phyloP scores from a whole-genome alignment of 2,888 invertebrate genomes.

The Mythimna vitellina region DNA sequence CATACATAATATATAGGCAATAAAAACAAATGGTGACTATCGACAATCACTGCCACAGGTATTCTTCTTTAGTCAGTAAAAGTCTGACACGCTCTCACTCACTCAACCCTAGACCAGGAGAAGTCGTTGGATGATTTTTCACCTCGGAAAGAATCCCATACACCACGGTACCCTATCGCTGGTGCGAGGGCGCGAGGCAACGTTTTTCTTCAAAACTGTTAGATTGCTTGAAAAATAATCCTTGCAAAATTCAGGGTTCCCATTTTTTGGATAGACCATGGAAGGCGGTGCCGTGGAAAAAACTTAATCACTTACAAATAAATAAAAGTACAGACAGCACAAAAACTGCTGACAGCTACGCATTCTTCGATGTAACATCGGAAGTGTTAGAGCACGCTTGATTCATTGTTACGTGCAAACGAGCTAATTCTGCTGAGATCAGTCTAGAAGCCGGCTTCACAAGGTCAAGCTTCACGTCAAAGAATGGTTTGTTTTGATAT shows the following conservation, averaged over 20 bases:
- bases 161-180: too few relatives aligned
- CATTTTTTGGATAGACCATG: too few relatives aligned
- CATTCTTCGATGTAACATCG: conserved; percentile 46
- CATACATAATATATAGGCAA: too few relatives aligned
- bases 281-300: background rate
- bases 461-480: conserved; percentile 78
- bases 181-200: too few relatives aligned
- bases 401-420: conserved; percentile 63
- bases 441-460: conserved; percentile 84
- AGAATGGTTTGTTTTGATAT: conserved; percentile 68
- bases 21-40: too few relatives aligned
- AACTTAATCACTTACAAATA: background rate
- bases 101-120: too few relatives aligned
- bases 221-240: background rate
- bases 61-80: too few relatives aligned
- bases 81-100: too few relatives aligned
- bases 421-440: conserved; percentile 72
- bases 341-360: conserved; percentile 21
- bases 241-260: background rate
- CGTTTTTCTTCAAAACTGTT: too few relatives aligned
- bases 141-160: too few relatives aligned
- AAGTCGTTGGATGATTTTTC: too few relatives aligned
- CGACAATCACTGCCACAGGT: too few relatives aligned
- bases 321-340: conserved; percentile 7
- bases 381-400: conserved; percentile 57